Evolutionary conservation across 1,140 invertebrate genomes (phyloP), one percentile per base, ranked within the genome.

Genomic region (Heliconius eleuchia): DNA sequence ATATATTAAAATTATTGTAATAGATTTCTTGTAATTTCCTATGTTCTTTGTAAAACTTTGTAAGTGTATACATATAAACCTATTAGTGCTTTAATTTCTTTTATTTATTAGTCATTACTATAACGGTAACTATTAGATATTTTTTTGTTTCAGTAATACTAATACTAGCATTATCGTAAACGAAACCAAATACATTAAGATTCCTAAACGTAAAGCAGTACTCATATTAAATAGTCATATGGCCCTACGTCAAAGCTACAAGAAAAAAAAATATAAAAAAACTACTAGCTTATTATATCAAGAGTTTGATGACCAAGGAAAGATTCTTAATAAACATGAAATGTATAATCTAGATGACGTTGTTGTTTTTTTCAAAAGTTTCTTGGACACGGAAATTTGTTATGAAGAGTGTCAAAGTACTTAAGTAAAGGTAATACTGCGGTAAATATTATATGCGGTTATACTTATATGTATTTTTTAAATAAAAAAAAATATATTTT

Each of bases 331-430:
- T 34, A 73, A 77, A 74, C 82, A 85, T 74, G 81, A 77, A 71
- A 89, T 91, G 87, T 84, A 85, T 8, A 89, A 82, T 37, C 75
- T 91, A 3, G 71, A 83, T 37, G 89, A 91, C 57, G 90, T 91
- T 19, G 81, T 84, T 4, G 76, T 46, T 23, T 91, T 90, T 52
- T 89, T 91, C 52, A 34, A 84, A 78, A 30, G 42, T 27, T 89
- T 82, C 77, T 84, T 90, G 30, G 79, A 87, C n/a, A 89, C 87
- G 37, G 80, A 86, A 73, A 81, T 90, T 74, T 91, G 90, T 78
- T 78, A 87, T 73, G 80, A 71, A 34, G 39, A 57, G 74, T 89
- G 88, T 84, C 5, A 57, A 57, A 57, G 19, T 66, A 19, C 50
- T 52, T 52, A 66, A 66, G n/a, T 57, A n/a, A 23, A 57, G 4